Evolutionary conservation across 2,888 invertebrate genomes (phyloP), one percentile per base, ranked within the genome.

Genomic region (Cheilosia scutellata): DNA sequence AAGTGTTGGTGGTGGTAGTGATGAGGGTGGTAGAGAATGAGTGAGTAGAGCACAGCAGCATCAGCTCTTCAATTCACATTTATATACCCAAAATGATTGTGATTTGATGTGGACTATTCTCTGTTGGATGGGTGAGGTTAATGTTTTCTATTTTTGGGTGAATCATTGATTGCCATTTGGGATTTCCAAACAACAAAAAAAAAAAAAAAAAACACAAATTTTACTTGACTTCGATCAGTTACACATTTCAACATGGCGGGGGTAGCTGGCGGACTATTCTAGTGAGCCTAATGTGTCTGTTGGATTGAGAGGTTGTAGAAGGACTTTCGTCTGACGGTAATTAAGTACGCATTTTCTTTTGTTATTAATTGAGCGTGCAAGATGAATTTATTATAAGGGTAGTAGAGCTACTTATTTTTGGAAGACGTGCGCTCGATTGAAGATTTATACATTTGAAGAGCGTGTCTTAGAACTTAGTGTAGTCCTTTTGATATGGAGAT

Each of bases 81-180:
- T 80, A 60, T 74, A 66, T 68, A 53, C 55, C 31, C 77, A n/a
- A 60, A 82, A 72, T 71, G 76, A 65, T 76, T 76, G 76, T 53
- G 70, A 76, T 76, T 76, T 71, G 71, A 65, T 71, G 71, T 51
- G 47, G 58, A 70, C 27, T 33, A 63, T 20, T 60, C 9, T 27
- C 51, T 33, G 25, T 6, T 42, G 70, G 51, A 40, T 77, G 71
- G 58, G 58, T 47, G 77, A 72, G 82, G 77, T 77, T 82, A 82
- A 82, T 77, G 77, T 71, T 82, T 82, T 71, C 71, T 77, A 71
- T 71, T 82, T 82, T 77, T 33, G 53, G 68, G 47, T 68, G 62
- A 77, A 62, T 77, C 66, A 77, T 70, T 77, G 60, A 66, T 60
- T 53, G 58, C 42, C 76, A 60, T 49, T 49, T 76, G 76, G 76